These are phyloP conservation scores for Piscicola geometra DNA, from an alignment of 2,888 invertebrate species.

Conservation along the genomic window DNA sequence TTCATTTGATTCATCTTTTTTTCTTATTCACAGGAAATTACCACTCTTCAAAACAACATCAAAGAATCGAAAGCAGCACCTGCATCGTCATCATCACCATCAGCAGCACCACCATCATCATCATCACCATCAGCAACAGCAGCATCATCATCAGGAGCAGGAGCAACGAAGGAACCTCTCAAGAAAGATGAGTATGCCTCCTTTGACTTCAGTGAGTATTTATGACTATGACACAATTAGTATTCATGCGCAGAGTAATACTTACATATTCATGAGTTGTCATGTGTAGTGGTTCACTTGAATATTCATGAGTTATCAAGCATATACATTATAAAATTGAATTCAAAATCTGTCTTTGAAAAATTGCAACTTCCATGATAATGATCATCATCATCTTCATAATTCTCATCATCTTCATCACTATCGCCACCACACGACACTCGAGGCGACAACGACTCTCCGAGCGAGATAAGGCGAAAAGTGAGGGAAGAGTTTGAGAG, in stretches of 20 bases:
- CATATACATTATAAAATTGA: not conserved
- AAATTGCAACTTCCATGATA: too few species aligned
- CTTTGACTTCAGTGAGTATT: conserved; percentile 1
- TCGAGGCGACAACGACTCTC: not conserved
- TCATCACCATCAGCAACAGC: not conserved
- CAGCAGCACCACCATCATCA: conserved; percentile 5
- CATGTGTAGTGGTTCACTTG: too few species aligned
- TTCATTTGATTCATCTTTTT: too few species aligned
- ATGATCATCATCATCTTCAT: too few species aligned
- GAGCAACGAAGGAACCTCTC: not conserved
- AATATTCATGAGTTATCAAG: too few species aligned
- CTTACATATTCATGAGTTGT: too few species aligned
- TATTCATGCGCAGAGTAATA: too few species aligned
- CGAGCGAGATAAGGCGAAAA: conserved; percentile 21
- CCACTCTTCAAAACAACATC: too few species aligned
- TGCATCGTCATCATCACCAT: not conserved
- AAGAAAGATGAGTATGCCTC: not conserved
- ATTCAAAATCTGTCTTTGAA: too few species aligned
- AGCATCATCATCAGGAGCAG: not conserved
- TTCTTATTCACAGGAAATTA: too few species aligned
- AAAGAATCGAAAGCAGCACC: too few species aligned
- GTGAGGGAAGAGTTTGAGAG: conserved; percentile 19
- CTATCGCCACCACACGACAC: not conserved
- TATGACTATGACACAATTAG: not conserved
- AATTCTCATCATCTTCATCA: too few species aligned